Evolutionary conservation across 2,888 invertebrate genomes (phyloP).

Genomic region (Cosmorhoe ocellata): DNA sequence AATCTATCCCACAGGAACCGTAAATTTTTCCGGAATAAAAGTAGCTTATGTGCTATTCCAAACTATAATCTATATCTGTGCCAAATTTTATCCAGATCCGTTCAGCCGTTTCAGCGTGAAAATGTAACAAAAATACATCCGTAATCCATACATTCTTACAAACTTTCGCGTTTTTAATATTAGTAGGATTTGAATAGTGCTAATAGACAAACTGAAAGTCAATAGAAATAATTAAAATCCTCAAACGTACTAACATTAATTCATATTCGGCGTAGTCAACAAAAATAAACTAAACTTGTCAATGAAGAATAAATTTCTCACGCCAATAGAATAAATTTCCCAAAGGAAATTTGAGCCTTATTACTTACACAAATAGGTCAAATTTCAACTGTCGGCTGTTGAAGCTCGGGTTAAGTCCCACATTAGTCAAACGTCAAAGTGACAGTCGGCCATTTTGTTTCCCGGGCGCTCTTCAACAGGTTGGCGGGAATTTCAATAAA

Average conservation of each 20-base stretch:
- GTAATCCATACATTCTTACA: no score
- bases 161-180: no score
- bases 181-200: no score
- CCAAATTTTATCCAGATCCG: no score
- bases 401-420: conserved; percentile 22
- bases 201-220: no score
- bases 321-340: conserved; percentile 28
- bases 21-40: no score
- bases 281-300: conserved; percentile 29
- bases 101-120: no score
- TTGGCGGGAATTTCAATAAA: conserved; percentile 11
- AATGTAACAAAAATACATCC: no score
- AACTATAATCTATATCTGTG: no score
- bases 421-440: conserved; percentile 39
- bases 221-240: neutral
- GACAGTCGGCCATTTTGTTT: conserved; percentile 38
- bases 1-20: no score
- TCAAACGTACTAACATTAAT: neutral
- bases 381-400: conserved; percentile 14
- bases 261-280: conserved; percentile 15
- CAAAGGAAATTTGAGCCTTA: conserved; percentile 23
- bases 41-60: no score
- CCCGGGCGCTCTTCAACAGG: conserved; percentile 32
- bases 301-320: conserved; percentile 19
- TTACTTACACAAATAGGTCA: conserved; percentile 11